Evolutionary conservation across 2,797 vertebrate species (phyloP).

Genomic region (Eptatretus atami): DNA sequence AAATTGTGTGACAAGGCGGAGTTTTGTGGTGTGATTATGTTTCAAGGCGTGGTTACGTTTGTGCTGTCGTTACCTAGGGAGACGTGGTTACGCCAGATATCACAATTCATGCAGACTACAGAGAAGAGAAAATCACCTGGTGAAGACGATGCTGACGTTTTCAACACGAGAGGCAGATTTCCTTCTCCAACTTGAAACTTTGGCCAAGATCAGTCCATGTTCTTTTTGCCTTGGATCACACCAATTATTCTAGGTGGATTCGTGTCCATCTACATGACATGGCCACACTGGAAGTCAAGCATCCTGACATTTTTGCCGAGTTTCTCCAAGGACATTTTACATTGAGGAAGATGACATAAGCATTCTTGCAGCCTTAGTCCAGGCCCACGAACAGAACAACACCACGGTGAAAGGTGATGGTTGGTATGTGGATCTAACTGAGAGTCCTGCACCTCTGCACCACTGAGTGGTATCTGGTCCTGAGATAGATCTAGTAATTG

Average conservation of each 20-base stretch:
- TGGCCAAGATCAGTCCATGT: neutral
- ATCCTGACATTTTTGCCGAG: neutral
- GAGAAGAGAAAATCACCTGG: too few relatives aligned
- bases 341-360: neutral
- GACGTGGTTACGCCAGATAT: too few relatives aligned
- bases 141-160: too few relatives aligned
- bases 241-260: neutral
- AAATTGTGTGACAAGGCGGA: too few relatives aligned
- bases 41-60: too few relatives aligned
- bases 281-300: conserved; percentile 1
- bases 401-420: neutral
- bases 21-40: too few relatives aligned
- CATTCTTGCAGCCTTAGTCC: neutral
- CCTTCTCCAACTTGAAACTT: neutral
- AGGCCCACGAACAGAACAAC: neutral
- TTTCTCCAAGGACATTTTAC: neutral
- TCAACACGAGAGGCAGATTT: neutral
- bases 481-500: neutral
- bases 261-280: neutral
- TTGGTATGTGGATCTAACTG: neutral
- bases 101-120: too few relatives aligned
- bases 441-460: neutral
- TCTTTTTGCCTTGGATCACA: neutral
- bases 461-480: too few relatives aligned
- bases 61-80: too few relatives aligned